These are phyloP conservation scores for Diabrotica balteata DNA, from an alignment of 2,888 invertebrate species.

Conservation along the genomic window DNA sequence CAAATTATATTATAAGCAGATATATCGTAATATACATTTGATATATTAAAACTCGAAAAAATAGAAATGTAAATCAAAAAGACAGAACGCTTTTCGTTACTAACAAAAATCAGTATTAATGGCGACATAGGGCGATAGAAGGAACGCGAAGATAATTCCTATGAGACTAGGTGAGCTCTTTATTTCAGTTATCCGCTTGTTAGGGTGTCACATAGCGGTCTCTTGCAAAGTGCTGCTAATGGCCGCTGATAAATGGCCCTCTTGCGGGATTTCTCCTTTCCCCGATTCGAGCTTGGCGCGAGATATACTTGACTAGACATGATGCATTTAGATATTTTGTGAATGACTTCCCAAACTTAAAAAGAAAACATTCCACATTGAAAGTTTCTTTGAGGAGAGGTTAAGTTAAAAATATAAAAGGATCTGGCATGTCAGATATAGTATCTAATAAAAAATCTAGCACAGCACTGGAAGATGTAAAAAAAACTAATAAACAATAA, in stretches of 20 bases:
- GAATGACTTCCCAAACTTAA: too few relatives aligned
- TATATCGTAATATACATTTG: too few relatives aligned
- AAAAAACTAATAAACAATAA: too few relatives aligned
- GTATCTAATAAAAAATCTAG: too few relatives aligned
- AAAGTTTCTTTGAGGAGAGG: too few relatives aligned
- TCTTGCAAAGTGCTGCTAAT: conserved; percentile 56
- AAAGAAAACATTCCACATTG: too few relatives aligned
- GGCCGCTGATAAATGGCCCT: conserved; percentile 55
- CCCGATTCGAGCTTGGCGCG: conserved; percentile 9
- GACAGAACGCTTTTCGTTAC: conserved; percentile 13
- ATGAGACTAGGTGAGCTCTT: conserved; percentile 56
- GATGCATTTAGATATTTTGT: not conserved
- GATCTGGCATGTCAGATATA: too few relatives aligned
- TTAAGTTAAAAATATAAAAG: too few relatives aligned
- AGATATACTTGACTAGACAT: conserved; percentile 10
- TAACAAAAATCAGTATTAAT: conserved; percentile 37
- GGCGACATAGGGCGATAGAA: conserved; percentile 41
- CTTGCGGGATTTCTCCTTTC: conserved; percentile 28
- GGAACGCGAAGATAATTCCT: conserved; percentile 52
- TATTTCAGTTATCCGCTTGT: conserved; percentile 58
- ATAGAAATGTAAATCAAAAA: conserved; percentile 13
- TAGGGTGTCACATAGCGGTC: conserved; percentile 53
- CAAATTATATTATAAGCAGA: too few relatives aligned
- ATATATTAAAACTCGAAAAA: not conserved
- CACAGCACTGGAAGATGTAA: too few relatives aligned